Base-by-base conservation (phyloP, 2,113 vertebrate species). In the Sardina pilchardus region DNA sequence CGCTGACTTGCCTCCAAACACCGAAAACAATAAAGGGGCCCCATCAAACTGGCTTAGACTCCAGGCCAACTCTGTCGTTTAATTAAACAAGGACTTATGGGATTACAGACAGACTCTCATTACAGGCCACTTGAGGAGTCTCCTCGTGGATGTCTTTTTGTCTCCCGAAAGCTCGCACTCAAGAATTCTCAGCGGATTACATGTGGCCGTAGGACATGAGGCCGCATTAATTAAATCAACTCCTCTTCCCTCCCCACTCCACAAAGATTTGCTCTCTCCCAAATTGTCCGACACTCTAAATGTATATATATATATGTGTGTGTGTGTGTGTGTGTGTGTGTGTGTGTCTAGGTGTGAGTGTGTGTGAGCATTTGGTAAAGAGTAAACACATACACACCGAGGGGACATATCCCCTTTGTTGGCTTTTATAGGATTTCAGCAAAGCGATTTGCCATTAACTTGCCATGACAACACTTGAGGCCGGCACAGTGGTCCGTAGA, bases 21-120 rank as follows among this genome's bases (percentile, higher is more conserved):
- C 84, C 81, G 81, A 80, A 83, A 90, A 89, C 83, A 89, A 91
- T 81, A 89, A 92, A 90, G 91, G 90, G 86, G 67, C 67, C 67
- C 86, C 82, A 88, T 93, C 91, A 93, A 91, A 92, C 89, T 78
- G 90, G 81, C 88, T 93, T 87, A 88, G 89, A 92, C 86, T 93
- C 86, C 89, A 91, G 91, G 92, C 92, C 85, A 86, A 88, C 92
- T 89, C 89, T 90, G 91, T 90, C 92, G 91, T 95, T 94, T 94
- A 95, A 96, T 95, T 94, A 95, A 95, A 94, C 94, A 94, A 94
- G 94, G 95, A 95, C 94, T 96, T 96, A 96, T 91, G 89, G 94
- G 95, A 95, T 96, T 95, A 96, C 90, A 86, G 87, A 26, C 81
- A 90, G 88, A 90, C 91, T 94, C 90, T 93, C 90, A 93, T 94